Base-by-base conservation (phyloP, 2,113 vertebrate species). In the Empidonax alnorum region DNA sequence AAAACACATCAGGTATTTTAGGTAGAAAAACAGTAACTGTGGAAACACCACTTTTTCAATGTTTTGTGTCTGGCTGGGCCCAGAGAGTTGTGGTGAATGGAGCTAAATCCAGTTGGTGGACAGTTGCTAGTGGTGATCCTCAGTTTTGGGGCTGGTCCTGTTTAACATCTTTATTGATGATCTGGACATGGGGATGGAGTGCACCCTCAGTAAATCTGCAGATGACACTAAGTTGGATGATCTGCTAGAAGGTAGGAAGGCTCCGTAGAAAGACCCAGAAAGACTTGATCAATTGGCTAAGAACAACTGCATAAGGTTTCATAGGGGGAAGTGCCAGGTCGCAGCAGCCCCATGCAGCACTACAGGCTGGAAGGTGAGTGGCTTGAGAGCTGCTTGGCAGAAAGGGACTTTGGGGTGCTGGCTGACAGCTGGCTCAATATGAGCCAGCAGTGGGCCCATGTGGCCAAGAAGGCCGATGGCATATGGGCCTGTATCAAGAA, bases 121-220 rank as follows among this genome's bases (percentile, higher is more conserved):
- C 0, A 2, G 49, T 19, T 1, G 1, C 35, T 61, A 50, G 44
- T 1, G 0, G 23, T 71, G 19, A 11, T 50, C 30, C 24, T n/a
- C 65, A 49, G 44, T 61, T 82, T 42, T 50, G 24, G 30, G 66
- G 12, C 35, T 7, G 4, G 24, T 42, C 46, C 35, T 61, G n/a
- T 37, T 61, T 71, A 42, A 35, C 30, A 71, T 30, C 14, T 71
- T 61, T 61, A 50, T 19, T n/a, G 44, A 50, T 50, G 10, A 50
- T 59, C 23, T 61, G 20, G 46, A 35, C 31, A 42, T 3, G 4
- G 20, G 24, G 35, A 41, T 69, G 49, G 28, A 25, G 14, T 59
- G 41, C 2, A n/a, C 14, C 8, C 79, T 69, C 35, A 23, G 30
- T n/a, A 69, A 59, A 59, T 41, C 21, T 50, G 24, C 24, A 28